Conservation (phyloP, 2,797 vertebrate genomes). For the Argya squamiceps region DNA sequence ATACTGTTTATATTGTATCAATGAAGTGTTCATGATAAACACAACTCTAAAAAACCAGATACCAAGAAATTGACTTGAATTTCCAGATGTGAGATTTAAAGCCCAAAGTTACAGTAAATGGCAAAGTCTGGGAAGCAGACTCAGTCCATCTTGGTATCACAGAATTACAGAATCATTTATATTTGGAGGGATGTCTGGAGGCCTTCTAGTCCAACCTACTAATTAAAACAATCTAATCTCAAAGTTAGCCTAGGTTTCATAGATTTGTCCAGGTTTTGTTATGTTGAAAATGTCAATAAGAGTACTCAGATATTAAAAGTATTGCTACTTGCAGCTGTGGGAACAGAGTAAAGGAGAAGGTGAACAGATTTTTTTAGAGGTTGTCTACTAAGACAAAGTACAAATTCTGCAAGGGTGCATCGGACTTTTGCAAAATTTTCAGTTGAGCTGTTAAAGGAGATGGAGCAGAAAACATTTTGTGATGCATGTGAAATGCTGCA, state of each 20-base stretch:
- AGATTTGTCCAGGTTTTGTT: not conserved
- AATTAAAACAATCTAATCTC: not conserved
- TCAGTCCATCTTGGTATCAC: not conserved
- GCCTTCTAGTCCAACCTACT: not conserved
- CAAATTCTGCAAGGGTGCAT: not conserved
- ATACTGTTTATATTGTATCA: not conserved
- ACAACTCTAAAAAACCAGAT: not conserved
- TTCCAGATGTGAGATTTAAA: not conserved
- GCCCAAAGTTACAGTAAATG: not conserved
- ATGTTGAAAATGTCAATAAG: not conserved
- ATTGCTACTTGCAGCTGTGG: not conserved
- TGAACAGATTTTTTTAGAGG: not conserved
- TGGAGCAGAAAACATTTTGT: not conserved
- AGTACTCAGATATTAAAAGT: not conserved
- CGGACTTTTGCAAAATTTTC: not conserved
- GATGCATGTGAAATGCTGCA: not conserved
- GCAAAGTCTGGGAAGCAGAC: not conserved
- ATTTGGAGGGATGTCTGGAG: not conserved
- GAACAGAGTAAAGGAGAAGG: not conserved
- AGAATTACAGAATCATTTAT: not conserved
- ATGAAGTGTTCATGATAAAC: not conserved
- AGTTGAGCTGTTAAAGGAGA: not conserved
- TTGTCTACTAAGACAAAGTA: not conserved
- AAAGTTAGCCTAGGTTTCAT: not conserved
- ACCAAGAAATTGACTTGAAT: not conserved